phyloP scores from a whole-genome alignment of 2,888 invertebrate species.

The Parochlus steinenii region DNA sequence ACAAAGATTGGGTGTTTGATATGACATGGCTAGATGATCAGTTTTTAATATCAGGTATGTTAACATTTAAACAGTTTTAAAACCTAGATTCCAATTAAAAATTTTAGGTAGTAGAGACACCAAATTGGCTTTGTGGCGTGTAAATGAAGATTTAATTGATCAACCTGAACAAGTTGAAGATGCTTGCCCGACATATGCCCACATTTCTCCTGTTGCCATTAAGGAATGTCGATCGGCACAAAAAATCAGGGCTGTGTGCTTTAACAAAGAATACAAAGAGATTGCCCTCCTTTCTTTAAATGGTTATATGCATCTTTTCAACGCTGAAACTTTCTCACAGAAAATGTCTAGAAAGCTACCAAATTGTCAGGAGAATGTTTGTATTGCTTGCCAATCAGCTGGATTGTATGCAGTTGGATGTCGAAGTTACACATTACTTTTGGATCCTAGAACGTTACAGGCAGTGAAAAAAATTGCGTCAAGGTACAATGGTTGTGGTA shows the following conservation, averaged over 20 bases:
- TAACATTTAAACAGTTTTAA: too few species aligned
- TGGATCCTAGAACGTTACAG: constrained; percentile 78
- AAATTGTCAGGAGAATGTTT: constrained; percentile 84
- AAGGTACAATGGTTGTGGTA: constrained; percentile 80
- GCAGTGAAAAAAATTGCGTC: constrained; percentile 65
- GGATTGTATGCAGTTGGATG: constrained; percentile 89
- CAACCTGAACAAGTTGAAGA: constrained; percentile 23
- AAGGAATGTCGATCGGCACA: constrained; percentile 64
- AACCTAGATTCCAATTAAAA: too few species aligned
- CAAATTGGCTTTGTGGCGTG: constrained; percentile 77
- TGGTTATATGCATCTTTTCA: constrained; percentile 89
- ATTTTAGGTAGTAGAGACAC: constrained; percentile 90
- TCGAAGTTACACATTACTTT: constrained; percentile 74
- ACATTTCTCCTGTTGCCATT: constrained; percentile 49
- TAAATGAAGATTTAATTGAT: constrained; percentile 35
- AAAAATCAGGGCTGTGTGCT: constrained; percentile 66
- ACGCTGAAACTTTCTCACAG: constrained; percentile 75
- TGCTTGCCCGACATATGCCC: constrained; percentile 31
- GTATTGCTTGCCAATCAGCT: constrained; percentile 70
- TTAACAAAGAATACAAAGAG: constrained; percentile 71
- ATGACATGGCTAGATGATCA: constrained; percentile 94
- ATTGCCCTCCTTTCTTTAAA: constrained; percentile 82
- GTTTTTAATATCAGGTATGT: constrained; percentile 82
- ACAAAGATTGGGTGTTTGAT: constrained; percentile 82
- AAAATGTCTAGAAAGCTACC: constrained; percentile 74